Percentiles rank a stretch among this genome's conserved stretches.
Conservation (phyloP, 1,140 invertebrate species). For the Caenorhabditis latens region DNA sequence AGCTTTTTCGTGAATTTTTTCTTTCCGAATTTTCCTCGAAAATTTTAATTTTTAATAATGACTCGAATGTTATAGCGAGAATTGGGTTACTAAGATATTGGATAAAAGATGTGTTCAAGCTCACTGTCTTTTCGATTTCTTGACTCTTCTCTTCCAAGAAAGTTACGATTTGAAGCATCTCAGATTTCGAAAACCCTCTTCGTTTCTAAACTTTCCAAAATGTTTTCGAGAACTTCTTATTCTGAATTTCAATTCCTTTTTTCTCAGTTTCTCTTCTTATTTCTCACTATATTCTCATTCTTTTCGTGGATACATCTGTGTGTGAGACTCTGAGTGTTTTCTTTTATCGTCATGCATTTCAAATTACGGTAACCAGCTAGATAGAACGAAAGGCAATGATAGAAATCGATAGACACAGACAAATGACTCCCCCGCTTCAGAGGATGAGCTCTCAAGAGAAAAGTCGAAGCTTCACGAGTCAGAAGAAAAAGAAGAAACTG, state of each 20-base stretch:
- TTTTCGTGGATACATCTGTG: background rate
- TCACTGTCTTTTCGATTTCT: too few relatives aligned
- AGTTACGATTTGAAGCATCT: too few relatives aligned
- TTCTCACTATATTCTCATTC: background rate
- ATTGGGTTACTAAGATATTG: too few relatives aligned
- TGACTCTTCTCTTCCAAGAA: too few relatives aligned
- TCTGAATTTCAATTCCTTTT: background rate
- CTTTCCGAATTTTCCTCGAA: too few relatives aligned
- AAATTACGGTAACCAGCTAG: slow-evolving; percentile 40
- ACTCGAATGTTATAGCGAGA: too few relatives aligned
- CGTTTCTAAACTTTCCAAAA: background rate
- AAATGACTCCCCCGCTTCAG: slow-evolving; percentile 48
- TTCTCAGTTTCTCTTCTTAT: slow-evolving; percentile 14
- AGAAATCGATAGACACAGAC: slow-evolving; percentile 1
- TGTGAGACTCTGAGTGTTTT: slow-evolving; percentile 36
- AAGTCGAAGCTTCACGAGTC: slow-evolving; percentile 12
- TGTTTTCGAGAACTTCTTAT: background rate
- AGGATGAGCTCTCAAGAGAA: slow-evolving; percentile 35
- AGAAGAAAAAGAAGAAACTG: slow-evolving; percentile 11
- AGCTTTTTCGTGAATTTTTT: too few relatives aligned
- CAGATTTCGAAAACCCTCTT: background rate
- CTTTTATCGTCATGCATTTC: slow-evolving; percentile 47
- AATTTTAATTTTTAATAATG: too few relatives aligned
- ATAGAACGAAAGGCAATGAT: background rate
- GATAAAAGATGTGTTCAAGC: too few relatives aligned